Base-by-base conservation (phyloP, 2,888 invertebrate species). In the Eupithecia inturbata region DNA sequence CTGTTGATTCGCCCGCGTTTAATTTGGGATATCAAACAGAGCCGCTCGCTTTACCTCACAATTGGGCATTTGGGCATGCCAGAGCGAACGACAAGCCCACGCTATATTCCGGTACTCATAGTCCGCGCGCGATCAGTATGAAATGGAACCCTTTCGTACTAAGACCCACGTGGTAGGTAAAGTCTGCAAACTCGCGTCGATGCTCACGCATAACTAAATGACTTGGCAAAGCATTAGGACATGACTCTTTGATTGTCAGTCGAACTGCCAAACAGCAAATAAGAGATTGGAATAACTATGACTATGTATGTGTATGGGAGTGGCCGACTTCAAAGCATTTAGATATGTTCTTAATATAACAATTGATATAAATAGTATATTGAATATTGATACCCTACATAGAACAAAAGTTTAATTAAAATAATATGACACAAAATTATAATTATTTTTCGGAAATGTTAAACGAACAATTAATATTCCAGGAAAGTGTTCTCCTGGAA, bases 1-100 rank as follows among this genome's bases (percentile, higher is more conserved):
- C 64, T 26, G 62, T 16, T 28, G 53, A 60, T 31, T 49, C 62
- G 10, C 71, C 39, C 7, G 36, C 33, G 57, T 68, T 75, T 75
- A 63, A 63, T 63, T 64, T 39, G 66, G 71, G 71, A 71, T 76
- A 73, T 68, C 64, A 77, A 76, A 77, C 77, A 80, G 81, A 80
- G 78, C 70, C 72, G 63, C 57, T 78, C 78, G 75, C 79, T 83
- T 81, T 79, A 77, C 79, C 72, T 70, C 66, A 74, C 79, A 79
- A 83, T 85, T 83, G 82, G 31, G 19, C 33, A n/a, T 63, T 62
- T 19, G 62, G 80, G 71, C 68, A 80, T 80, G 80, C 71, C 70
- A 77, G 75, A 82, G 80, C 75, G 79, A 70, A 78, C 75, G 71
- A 79, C 78, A 83, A 85, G 84, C 80, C 77, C 62, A 39, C 33